phyloP scores from a whole-genome alignment of 2,797 vertebrate genomes.

The Melanotaenia maccullochi region DNA sequence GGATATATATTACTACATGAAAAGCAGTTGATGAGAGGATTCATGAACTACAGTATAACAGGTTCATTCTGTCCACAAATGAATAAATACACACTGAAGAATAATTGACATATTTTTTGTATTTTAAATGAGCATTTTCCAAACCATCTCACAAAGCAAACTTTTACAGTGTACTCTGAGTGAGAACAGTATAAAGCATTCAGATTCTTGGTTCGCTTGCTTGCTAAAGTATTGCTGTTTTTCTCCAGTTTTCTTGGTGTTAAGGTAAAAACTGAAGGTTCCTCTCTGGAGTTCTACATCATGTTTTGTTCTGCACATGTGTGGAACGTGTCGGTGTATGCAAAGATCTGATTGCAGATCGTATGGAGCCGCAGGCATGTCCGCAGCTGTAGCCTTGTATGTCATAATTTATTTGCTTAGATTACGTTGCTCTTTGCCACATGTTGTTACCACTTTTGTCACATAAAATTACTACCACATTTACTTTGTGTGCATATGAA shows the following conservation, averaged over 20 bases:
- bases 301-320: background rate
- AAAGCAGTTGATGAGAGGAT: no score
- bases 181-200: background rate
- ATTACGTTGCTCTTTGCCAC: background rate
- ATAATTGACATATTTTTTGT: no score
- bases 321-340: background rate
- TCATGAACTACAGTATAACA: no score
- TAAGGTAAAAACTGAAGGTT: background rate
- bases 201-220: constrained; percentile 1
- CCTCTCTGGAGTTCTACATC: background rate
- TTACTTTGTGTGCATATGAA: background rate
- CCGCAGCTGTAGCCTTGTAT: background rate
- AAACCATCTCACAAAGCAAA: background rate
- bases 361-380: background rate
- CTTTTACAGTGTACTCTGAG: background rate
- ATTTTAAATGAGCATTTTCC: background rate
- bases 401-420: background rate
- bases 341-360: background rate
- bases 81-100: no score
- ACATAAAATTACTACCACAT: background rate
- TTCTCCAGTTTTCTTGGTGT: background rate
- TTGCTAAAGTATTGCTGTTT: background rate
- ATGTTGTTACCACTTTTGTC: background rate
- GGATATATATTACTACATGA: no score
- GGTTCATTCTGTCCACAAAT: no score